Base-by-base conservation (phyloP, 1,140 invertebrate genomes). In the Orius laevigatus region DNA sequence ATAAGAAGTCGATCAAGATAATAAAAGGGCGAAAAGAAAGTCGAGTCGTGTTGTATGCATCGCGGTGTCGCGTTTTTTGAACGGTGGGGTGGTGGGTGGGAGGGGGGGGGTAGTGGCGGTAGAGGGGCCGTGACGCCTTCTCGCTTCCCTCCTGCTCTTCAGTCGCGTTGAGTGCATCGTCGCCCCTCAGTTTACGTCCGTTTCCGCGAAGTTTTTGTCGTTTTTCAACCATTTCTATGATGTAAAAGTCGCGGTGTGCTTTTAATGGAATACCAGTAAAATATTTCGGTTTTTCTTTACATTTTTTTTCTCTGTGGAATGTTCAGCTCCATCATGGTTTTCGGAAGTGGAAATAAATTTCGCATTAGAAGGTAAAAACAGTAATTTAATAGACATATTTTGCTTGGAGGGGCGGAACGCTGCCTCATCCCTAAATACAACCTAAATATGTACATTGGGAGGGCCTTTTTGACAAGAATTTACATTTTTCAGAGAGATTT, bases 331-430 rank as follows among this genome's bases (percentile, higher is more conserved):
- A 69, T 62, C 51, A 75, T 75, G 72, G 72, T 75, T 50, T 75
- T 75, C 58, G 72, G 73, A 38, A 73, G 69, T 57, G 63, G 64
- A 42, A 75, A 72, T 60, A 75, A 75, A 56, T 75, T 75, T 61
- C 63, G 71, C 20, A 72, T 75, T 49, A 65, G 71, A 60, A 74
- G 73, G 73, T 75, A 56, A 9, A 49, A 46, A 43, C n/a, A n/a
- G n/a, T n/a, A 25, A 25, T 25, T 25, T 25, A 4, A 4, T 25
- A n/a, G n/a, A n/a, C n/a, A n/a, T n/a, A n/a, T n/a, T n/a, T n/a
- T n/a, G n/a, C n/a, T n/a, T n/a, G n/a, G n/a, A n/a, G n/a, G n/a
- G n/a, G n/a, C n/a, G n/a, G n/a, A n/a, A n/a, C n/a, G n/a, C n/a
- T n/a, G n/a, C n/a, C n/a, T n/a, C n/a, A n/a, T n/a, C n/a, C n/a